phyloP scores from a whole-genome alignment of 2,888 invertebrate genomes.

The Eulithis testata region DNA sequence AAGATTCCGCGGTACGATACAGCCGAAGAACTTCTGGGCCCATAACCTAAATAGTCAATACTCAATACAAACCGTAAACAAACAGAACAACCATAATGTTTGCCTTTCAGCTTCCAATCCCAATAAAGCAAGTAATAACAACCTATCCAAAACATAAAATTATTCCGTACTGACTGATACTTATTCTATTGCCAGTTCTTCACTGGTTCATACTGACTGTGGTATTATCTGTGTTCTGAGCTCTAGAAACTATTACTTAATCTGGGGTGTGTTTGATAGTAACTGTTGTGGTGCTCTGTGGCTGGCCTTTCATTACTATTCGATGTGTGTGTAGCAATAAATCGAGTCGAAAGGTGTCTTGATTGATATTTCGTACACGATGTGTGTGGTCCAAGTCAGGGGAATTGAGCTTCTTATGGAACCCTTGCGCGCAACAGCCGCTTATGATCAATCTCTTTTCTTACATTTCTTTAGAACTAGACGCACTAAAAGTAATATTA shows the following conservation, averaged over 20 bases:
- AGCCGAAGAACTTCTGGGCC: neutral
- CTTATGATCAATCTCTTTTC: neutral
- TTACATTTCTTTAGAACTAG: neutral
- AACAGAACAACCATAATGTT: constrained; percentile 14
- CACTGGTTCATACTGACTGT: constrained; percentile 1
- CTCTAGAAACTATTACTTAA: constrained; percentile 13
- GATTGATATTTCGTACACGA: constrained; percentile 53
- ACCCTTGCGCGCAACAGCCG: neutral
- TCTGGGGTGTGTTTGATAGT: constrained; percentile 4
- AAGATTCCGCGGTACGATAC: neutral
- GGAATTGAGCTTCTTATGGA: constrained; percentile 1
- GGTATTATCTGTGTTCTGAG: neutral
- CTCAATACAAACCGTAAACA: constrained; percentile 25
- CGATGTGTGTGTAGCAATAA: constrained; percentile 36
- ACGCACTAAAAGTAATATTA: no score
- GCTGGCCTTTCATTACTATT: constrained; percentile 30
- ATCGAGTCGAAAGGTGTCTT: constrained; percentile 43
- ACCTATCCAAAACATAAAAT: constrained; percentile 3
- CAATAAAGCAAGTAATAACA: constrained; percentile 18
- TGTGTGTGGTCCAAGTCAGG: constrained; percentile 30
- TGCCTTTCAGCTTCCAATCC: constrained; percentile 13
- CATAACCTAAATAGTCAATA: constrained; percentile 13
- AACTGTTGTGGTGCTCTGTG: constrained; percentile 13
- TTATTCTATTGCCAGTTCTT: neutral
- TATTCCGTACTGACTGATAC: constrained; percentile 13